Percentiles rank a stretch among this genome's conserved stretches.
Conservation (phyloP, 1,140 invertebrate species). For the Drosophila mauritiana region DNA sequence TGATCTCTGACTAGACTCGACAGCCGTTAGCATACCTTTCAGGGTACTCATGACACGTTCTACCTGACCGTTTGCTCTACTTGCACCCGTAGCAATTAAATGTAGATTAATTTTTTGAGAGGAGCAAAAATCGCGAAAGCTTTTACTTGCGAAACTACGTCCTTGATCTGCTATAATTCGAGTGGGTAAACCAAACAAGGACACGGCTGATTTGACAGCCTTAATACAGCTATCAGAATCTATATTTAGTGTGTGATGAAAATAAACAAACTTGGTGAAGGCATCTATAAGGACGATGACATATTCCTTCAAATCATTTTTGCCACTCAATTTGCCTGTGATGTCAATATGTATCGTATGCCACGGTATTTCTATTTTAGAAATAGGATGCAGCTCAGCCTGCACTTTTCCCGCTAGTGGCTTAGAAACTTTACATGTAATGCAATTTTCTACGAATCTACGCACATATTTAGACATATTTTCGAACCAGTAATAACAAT, state of each 20-base stretch:
- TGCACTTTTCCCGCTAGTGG: constrained; percentile 3
- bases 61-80: neutral
- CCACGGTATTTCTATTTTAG: constrained; percentile 7
- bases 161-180: constrained; percentile 18
- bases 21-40: neutral
- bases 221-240: constrained; percentile 2
- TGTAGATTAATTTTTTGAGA: constrained; percentile 12
- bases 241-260: constrained; percentile 9
- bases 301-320: constrained; percentile 4
- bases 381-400: constrained; percentile 6
- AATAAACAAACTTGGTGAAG: constrained; percentile 10
- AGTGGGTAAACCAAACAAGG: constrained; percentile 6
- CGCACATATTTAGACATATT: constrained; percentile 1
- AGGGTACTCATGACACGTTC: neutral
- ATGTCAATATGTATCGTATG: constrained; percentile 10
- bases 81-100: neutral
- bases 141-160: constrained; percentile 2
- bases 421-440: constrained; percentile 4
- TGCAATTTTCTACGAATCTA: constrained; percentile 5
- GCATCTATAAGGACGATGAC: constrained; percentile 9
- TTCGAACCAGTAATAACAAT: neutral
- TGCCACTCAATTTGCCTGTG: constrained; percentile 6
- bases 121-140: constrained; percentile 4
- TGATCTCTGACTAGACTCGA: neutral
- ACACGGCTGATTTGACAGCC: neutral